These are phyloP conservation scores for Eupleurogrammus muticus DNA, from an alignment of 2,797 vertebrate genomes.

Conservation along the genomic window DNA sequence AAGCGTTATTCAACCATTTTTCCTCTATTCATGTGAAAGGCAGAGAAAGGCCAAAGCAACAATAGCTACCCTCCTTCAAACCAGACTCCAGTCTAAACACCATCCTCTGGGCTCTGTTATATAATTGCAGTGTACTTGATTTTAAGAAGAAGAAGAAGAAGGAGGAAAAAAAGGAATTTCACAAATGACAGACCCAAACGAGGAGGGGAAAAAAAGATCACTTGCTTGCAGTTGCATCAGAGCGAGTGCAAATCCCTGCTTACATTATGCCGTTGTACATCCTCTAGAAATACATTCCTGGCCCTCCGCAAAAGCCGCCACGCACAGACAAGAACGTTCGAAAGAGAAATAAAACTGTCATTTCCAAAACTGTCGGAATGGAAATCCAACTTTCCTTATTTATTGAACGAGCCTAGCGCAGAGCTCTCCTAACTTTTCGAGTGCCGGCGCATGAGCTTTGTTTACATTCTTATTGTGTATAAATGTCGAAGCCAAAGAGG, in stretches of 20 bases:
- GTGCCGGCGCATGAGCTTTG: conserved; percentile 37
- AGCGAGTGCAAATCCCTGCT: conserved; percentile 40
- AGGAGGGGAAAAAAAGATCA: conserved; percentile 1
- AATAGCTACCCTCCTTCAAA: conserved; percentile 42
- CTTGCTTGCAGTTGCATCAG: conserved; percentile 57
- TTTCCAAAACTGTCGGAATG: background rate
- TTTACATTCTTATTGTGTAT: conserved; percentile 62
- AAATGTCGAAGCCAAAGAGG: conserved; percentile 43
- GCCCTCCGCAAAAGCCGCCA: conserved; percentile 2
- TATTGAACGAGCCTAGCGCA: background rate
- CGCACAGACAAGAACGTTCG: background rate
- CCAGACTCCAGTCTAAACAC: conserved; percentile 41
- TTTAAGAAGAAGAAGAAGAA: background rate
- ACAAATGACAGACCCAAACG: conserved; percentile 13
- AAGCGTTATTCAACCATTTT: conserved; percentile 47
- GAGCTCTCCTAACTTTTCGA: conserved; percentile 23
- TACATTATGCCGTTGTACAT: conserved; percentile 11
- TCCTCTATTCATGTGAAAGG: conserved; percentile 32
- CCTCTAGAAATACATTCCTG: conserved; percentile 29
- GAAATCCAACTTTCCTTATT: background rate
- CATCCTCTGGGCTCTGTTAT: conserved; percentile 8
- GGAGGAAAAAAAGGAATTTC: conserved; percentile 11
- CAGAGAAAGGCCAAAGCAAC: conserved; percentile 35
- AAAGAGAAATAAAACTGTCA: background rate
- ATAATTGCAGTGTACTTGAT: conserved; percentile 10